Percentiles rank a stretch among this genome's conserved stretches.
phyloP scores from a whole-genome alignment of 1,140 invertebrate species.

The Aphelenchoides fujianensis region DNA sequence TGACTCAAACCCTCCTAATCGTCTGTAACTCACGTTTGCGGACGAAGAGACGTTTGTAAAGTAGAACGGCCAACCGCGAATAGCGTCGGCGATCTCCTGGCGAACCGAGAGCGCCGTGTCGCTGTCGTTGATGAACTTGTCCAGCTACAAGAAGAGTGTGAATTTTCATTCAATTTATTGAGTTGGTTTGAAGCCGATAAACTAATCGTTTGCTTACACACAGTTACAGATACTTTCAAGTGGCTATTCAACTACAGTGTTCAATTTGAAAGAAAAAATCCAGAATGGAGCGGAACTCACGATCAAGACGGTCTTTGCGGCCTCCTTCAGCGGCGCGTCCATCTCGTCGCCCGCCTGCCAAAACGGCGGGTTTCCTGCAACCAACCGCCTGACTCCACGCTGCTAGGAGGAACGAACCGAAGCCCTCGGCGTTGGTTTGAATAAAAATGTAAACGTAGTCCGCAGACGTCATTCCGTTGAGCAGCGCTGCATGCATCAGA shows the following conservation, averaged over 20 bases:
- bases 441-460: conserved; percentile 27
- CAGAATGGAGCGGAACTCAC: too few species aligned
- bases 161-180: too few species aligned
- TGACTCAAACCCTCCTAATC: too few species aligned
- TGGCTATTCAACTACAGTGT: too few species aligned
- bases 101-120: background rate
- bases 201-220: too few species aligned
- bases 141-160: conserved; percentile 1
- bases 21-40: background rate
- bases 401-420: too few species aligned
- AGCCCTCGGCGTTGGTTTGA: conserved; percentile 18
- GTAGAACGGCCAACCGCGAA: background rate
- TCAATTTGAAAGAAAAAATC: too few species aligned
- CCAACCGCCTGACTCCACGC: background rate
- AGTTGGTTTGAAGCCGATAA: too few species aligned
- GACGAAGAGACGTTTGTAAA: too few species aligned
- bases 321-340: background rate
- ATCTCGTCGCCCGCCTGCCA: background rate
- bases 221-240: too few species aligned
- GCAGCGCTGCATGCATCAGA: conserved; percentile 12
- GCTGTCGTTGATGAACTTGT: background rate
- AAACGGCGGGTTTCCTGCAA: conserved; percentile 21
- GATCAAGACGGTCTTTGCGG: conserved; percentile 12
- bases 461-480: conserved; percentile 3
- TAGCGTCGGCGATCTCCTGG: background rate